Base-by-base conservation (phyloP, 2,113 vertebrate genomes). In the Sceloporus tristichus region DNA sequence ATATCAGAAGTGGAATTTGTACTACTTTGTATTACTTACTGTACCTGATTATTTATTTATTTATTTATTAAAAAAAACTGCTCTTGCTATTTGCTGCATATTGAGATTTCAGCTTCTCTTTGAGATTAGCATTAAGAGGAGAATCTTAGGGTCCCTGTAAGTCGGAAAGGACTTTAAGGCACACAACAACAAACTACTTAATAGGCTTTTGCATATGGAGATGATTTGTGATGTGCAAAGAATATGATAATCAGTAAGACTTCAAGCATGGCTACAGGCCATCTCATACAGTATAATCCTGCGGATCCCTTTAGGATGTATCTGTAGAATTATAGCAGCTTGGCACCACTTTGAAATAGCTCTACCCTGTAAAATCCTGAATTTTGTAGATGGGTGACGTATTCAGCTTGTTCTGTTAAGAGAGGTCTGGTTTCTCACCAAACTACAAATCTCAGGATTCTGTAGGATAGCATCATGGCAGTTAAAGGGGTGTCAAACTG, bases 1-100 rank as follows among this genome's bases (percentile, higher is more conserved):
- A 65, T 34, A 82, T 88, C 1, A 89, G 73, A 88, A 76, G n/a
- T 38, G 54, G 84, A 90, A 68, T 27, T 71, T 0, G 91, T 9
- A 53, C 7, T 9, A 16, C 5, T 34, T 75, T 5, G 81, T 90
- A 88, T 4, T 10, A 1, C 23, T 34, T 73, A 34, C 34, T 34
- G 34, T 34, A 13, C 21, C 65, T 65, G 78, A 40, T 29, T 34
- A 34, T 40, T 62, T 87, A 18, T 88, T 79, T 34, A 34, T 34
- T 48, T 48, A 48, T 48, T 48, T 48, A 34, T 48, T 48, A 4
- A 48, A 48, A 48, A 48, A 48, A 48, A 48, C 4, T 34, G 9
- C 23, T n/a, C 11, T 40, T 76, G 40, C 34, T 27, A 56, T 84
- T 81, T 13, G 40, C 40, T 65, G 13, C 7, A 56, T 74, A 29